Percentiles rank a stretch among this genome's conserved stretches.
These are phyloP conservation scores for Caligus rogercresseyi DNA, from an alignment of 1,140 invertebrate genomes.

Conservation along the genomic window DNA sequence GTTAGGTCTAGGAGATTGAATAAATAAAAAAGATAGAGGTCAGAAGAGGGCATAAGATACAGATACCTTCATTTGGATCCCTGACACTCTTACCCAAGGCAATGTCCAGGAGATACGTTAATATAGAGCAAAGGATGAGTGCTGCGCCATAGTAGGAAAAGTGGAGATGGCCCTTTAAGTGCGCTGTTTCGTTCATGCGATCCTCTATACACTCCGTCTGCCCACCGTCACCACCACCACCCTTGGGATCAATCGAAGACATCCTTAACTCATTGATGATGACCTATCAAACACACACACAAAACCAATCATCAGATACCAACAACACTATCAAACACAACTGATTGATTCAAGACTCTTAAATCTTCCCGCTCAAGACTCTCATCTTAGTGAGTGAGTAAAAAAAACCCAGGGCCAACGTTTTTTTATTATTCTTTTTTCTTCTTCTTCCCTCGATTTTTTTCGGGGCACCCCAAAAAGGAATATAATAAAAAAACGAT, in stretches of 20 bases:
- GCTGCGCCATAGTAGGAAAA: constrained; percentile 5
- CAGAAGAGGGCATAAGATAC: not conserved
- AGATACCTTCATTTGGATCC: not conserved
- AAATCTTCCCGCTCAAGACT: not conserved
- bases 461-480: not conserved
- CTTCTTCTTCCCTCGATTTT: not conserved
- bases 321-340: too few species aligned
- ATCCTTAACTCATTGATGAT: not conserved
- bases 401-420: not conserved
- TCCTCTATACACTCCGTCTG: too few species aligned
- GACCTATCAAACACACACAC: too few species aligned
- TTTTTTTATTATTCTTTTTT: not conserved
- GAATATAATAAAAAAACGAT: too few species aligned
- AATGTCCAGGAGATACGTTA: constrained; percentile 15
- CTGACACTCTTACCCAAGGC: constrained; percentile 2
- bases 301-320: too few species aligned
- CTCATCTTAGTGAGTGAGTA: not conserved
- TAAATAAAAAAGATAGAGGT: not conserved
- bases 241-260: not conserved
- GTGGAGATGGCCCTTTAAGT: not conserved
- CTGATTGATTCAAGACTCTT: too few species aligned
- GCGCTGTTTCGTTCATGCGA: not conserved
- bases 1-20: constrained; percentile 28
- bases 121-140: not conserved
- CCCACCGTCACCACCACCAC: too few species aligned